phyloP scores from a whole-genome alignment of 2,888 invertebrate species.

The Euproctis similis region DNA sequence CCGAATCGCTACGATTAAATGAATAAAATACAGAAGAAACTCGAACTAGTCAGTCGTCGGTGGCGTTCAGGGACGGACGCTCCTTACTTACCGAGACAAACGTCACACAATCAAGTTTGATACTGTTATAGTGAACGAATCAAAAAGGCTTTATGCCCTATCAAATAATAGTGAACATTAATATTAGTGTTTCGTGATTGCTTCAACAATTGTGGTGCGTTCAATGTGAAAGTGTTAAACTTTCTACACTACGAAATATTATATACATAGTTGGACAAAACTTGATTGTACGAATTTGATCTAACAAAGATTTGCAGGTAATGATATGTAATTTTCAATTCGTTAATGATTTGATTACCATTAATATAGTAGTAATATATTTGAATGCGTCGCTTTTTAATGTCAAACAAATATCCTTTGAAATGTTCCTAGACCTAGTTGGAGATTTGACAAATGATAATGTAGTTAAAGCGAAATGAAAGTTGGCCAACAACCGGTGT shows the following conservation, averaged over 20 bases:
- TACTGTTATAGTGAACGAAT: constrained; percentile 12
- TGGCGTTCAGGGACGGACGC: constrained; percentile 15
- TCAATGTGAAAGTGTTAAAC: constrained; percentile 44
- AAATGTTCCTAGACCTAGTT: too few species aligned
- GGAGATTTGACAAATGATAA: too few species aligned
- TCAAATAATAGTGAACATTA: constrained; percentile 17
- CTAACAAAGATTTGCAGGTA: too few species aligned
- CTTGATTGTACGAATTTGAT: constrained; percentile 18
- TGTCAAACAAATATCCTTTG: too few species aligned
- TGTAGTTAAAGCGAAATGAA: too few species aligned
- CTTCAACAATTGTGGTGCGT: constrained; percentile 23
- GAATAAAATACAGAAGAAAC: constrained; percentile 8
- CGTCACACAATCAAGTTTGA: constrained; percentile 15
- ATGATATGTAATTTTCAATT: too few species aligned
- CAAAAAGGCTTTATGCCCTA: constrained; percentile 25
- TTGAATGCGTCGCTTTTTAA: too few species aligned
- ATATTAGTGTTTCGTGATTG: constrained; percentile 11
- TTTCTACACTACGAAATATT: constrained; percentile 48
- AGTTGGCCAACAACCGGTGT: too few species aligned
- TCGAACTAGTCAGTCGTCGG: constrained; percentile 15
- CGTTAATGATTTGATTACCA: too few species aligned
- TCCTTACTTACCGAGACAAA: constrained; percentile 1
- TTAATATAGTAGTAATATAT: too few species aligned
- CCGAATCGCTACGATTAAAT: constrained; percentile 13
- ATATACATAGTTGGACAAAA: constrained; percentile 16